Evolutionary conservation across 2,888 invertebrate genomes (phyloP), one percentile per base, ranked within the genome.

Genomic region (Deilephila porcellus): DNA sequence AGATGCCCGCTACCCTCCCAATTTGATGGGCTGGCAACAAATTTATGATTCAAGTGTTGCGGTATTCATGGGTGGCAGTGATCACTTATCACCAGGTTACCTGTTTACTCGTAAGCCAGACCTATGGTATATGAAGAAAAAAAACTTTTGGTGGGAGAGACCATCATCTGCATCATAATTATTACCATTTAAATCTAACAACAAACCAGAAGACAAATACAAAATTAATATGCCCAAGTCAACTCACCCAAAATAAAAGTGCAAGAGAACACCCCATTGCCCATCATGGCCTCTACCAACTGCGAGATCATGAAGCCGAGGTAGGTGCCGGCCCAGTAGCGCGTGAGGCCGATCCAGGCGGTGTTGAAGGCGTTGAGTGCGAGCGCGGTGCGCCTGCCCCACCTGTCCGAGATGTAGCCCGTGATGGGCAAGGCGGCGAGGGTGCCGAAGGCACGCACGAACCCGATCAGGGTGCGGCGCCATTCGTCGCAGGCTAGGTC

Each of bases 361-460:
- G 96, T 96, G 78, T 96, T 88, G 78, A 96, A 88, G 77, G 96
- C 95, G 76, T 95, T 95, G 79, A 95, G 83, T 59, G 95, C 90
- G 75, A 97, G 91, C 1, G 96, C 93, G 3, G 94, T 90, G 77
- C 96, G 95, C 70, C 97, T 93, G 3, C 97, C 97, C 91, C 95
- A 97, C 94, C 95, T 96, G 91, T 97, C 97, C 0, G 97, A 97
- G 60, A 97, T 86, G 80, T 95, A 95, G 62, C 97, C 97, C 0
- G 96, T 95, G 77, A 97, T 90, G 19, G 97, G 96, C 76, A 97
- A 91, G 3, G 96, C 96, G 70, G 96, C 86, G 81, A 97, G 95
- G 75, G 96, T 96, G 34, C 97, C 97, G 56, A 96, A 80, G 70
- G 96, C 97, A 75, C 97, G 96, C 19, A 97, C 90, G 0, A 97